phyloP scores from a whole-genome alignment of 2,113 vertebrate species.

The Prunella himalayana region DNA sequence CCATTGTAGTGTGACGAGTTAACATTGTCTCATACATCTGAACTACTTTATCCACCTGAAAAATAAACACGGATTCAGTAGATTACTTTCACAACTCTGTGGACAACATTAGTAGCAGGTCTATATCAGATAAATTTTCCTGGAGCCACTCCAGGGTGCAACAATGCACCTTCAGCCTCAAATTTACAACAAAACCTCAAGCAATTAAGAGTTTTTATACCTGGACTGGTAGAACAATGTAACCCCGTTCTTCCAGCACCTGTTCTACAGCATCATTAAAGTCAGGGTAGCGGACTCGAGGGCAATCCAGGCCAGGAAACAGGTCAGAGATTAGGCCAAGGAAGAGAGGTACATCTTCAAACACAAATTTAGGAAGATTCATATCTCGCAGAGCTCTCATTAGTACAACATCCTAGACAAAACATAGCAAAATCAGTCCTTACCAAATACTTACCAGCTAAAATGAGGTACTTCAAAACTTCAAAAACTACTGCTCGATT shows the following conservation, averaged over 20 bases:
- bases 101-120: not conserved
- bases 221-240: constrained; percentile 82
- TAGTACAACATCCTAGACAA: constrained; percentile 87
- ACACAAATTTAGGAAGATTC: constrained; percentile 97
- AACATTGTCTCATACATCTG: constrained; percentile 98
- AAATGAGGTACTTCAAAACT: not conserved
- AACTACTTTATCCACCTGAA: constrained; percentile 95
- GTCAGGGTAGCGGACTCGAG: constrained; percentile 87
- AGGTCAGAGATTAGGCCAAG: constrained; percentile 92
- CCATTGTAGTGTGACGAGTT: constrained; percentile 94
- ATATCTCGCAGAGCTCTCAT: constrained; percentile 95
- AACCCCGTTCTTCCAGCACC: constrained; percentile 79
- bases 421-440: not conserved
- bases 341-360: constrained; percentile 94
- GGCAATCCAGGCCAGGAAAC: constrained; percentile 92
- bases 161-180: not conserved
- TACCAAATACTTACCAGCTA: not conserved
- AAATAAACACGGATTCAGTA: not conserved
- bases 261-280: constrained; percentile 90
- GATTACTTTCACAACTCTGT: not conserved
- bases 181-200: not conserved
- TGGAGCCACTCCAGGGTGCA: not conserved
- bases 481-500: not conserved
- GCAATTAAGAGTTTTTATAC: constrained; percentile 50
- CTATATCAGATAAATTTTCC: not conserved